Base-by-base conservation (phyloP, 2,797 vertebrate genomes). In the Tachyglossus aculeatus region DNA sequence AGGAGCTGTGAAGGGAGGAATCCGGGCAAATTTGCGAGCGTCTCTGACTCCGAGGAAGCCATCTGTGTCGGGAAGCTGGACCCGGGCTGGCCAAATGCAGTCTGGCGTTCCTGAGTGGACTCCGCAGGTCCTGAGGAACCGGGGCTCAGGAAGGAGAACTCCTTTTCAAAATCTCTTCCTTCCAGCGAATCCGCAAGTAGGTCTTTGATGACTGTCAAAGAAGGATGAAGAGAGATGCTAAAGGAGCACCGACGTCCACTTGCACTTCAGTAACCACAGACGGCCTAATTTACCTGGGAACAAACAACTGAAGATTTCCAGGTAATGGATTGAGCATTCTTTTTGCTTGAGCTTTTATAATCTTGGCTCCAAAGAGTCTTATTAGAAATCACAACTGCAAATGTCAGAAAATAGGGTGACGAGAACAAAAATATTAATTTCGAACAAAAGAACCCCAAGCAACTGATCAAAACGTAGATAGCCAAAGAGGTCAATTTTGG, bases 1-100 rank as follows among this genome's bases (percentile, higher is more conserved):
- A 96, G 92, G 29, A 96, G 93, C 37, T 96, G 94, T 33, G 96
- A 97, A 22, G 94, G 94, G 69, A 95, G 89, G 85, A 96, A 96
- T 54, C 90, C 90, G 0, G 92, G 81, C 9, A 92, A 89, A 64
- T 84, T 91, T 13, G 81, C 75, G 3, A 79, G 87, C 61, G 82
- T 78, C 6, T 93, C 91, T 12, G 89, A 59, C 0, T 25, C 72
- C 11, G 52, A 41, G 1, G 48, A 6, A 22, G 25, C 59, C 3
- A 71, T 40, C 16, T 7, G 69, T 31, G 80, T 38, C 3, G 10
- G 27, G 32, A 71, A 32, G 21, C 83, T 73, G 22, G 85, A 24
- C 7, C 88, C 86, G 5, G 91, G 90, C 38, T 83, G 82, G 64
- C 90, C 94, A 10, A 92, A 93, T 4, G 83, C 90, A 0, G 93